These are phyloP conservation scores for cattle (Bos taurus) DNA, from an alignment of 2,113 vertebrate genomes.

Conservation along the genomic window ARS-UCD2.0 NC_037328.1:88399501-88400000, in stretches of 20 bases:
- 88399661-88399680: not conserved
- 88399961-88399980: not conserved
- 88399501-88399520: not conserved
- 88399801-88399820: accelerated
- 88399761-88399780: not conserved
- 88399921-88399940: not conserved
- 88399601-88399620: not conserved
- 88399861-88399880: not conserved
- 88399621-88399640: not conserved
- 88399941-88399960: not conserved
- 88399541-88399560: not conserved
- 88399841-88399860: not conserved
- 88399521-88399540: not conserved
- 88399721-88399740: not conserved
- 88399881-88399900: not conserved
- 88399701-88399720: accelerated
- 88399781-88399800: not conserved
- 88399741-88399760: not conserved
- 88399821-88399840: not conserved
- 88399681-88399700: not conserved
- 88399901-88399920: not conserved
- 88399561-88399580: not conserved
- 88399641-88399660: not conserved
- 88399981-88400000: not conserved
- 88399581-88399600: not conserved